Evolutionary conservation across 2,888 invertebrate species (phyloP).

Genomic region (Drosophila cognata): DNA sequence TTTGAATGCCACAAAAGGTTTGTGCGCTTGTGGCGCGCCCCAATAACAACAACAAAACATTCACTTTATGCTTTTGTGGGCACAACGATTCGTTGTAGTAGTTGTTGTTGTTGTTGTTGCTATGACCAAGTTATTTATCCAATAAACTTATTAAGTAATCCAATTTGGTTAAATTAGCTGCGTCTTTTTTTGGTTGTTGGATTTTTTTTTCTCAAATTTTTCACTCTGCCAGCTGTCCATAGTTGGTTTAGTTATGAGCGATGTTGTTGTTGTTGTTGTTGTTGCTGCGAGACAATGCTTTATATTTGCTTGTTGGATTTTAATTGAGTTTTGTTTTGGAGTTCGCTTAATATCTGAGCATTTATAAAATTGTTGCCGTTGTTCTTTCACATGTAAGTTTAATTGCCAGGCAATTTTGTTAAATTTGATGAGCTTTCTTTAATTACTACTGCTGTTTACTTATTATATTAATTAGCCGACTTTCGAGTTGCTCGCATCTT

Average conservation of each 20-base stretch:
- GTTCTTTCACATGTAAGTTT: constrained; percentile 54
- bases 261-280: constrained; percentile 28
- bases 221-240: constrained; percentile 27
- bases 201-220: constrained; percentile 11
- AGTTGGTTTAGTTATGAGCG: constrained; percentile 26
- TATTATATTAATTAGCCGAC: constrained; percentile 73
- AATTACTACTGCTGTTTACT: constrained; percentile 35
- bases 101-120: constrained; percentile 46
- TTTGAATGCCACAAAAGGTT: constrained; percentile 76
- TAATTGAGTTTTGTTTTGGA: constrained; percentile 69
- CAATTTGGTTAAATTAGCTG: constrained; percentile 83
- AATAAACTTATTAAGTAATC: constrained; percentile 84
- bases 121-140: constrained; percentile 69
- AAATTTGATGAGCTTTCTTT: constrained; percentile 43
- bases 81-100: constrained; percentile 31
- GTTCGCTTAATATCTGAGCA: constrained; percentile 21
- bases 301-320: constrained; percentile 54
- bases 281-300: constrained; percentile 12
- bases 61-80: constrained; percentile 58
- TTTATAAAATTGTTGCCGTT: constrained; percentile 38
- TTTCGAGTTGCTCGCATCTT: constrained; percentile 45
- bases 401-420: constrained; percentile 52
- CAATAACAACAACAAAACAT: constrained; percentile 60
- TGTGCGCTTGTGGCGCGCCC: constrained; percentile 71
- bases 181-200: constrained; percentile 55